Conservation (phyloP, 2,888 invertebrate species). For the Drosophila picticornis region DNA sequence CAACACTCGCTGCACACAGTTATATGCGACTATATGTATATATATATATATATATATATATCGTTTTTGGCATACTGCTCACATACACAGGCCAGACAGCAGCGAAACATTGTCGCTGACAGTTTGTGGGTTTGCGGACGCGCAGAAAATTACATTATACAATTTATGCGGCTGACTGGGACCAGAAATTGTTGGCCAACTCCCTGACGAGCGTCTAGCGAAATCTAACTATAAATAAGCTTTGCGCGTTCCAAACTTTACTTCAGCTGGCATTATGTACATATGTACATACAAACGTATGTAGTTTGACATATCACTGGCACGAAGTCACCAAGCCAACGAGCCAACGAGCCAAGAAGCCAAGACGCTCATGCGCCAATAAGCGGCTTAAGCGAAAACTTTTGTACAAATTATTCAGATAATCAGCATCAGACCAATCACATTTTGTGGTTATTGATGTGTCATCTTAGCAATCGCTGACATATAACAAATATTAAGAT, state of each 20-base stretch:
- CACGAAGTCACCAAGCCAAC: constrained; percentile 2
- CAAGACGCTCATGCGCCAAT: constrained; percentile 16
- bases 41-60: too few species aligned
- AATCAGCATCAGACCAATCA: constrained; percentile 15
- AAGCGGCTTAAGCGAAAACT: constrained; percentile 43
- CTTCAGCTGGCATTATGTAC: not conserved
- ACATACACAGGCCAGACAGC: constrained; percentile 69
- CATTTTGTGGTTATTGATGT: constrained; percentile 14
- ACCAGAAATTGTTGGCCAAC: constrained; percentile 53
- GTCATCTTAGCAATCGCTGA: constrained; percentile 2
- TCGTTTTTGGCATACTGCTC: constrained; percentile 62
- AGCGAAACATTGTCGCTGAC: constrained; percentile 70
- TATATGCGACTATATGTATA: constrained; percentile 13
- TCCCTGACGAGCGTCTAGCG: constrained; percentile 40
- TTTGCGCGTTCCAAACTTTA: constrained; percentile 36
- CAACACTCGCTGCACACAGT: not conserved
- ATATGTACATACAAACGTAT: not conserved
- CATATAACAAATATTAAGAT: not conserved
- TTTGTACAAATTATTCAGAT: constrained; percentile 41
- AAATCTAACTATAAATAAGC: constrained; percentile 60
- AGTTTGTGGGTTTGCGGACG: constrained; percentile 66
- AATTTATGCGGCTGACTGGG: constrained; percentile 80
- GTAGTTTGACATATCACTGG: constrained; percentile 30
- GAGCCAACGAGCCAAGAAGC: not conserved
- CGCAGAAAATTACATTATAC: constrained; percentile 76